Conservation (phyloP, 2,797 vertebrate species). For the Pipistrellus pygmaeus region DNA sequence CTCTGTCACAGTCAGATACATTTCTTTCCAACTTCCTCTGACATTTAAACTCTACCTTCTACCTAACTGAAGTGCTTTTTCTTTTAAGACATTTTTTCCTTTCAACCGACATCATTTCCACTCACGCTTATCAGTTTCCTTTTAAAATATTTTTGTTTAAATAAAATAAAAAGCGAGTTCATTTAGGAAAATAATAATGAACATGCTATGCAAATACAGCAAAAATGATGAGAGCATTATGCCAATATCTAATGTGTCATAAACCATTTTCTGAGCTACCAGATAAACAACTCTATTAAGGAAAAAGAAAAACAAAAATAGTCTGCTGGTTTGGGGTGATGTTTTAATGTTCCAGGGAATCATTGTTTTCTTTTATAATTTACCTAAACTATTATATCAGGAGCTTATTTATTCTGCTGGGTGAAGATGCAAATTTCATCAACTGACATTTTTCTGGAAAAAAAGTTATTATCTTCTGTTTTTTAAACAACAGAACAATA, state of each 20-base stretch:
- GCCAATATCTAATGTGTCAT: neutral
- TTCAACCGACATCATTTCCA: neutral
- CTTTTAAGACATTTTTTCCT: neutral
- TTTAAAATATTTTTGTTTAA: neutral
- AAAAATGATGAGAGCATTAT: neutral
- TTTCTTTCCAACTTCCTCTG: neutral
- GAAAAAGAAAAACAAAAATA: neutral
- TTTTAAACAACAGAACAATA: neutral
- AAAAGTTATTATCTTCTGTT: neutral
- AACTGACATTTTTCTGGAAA: neutral
- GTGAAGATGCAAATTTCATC: neutral
- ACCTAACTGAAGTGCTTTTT: neutral
- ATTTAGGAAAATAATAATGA: conserved; percentile 46
- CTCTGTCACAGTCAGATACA: neutral
- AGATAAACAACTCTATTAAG: neutral
- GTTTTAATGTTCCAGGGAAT: neutral
- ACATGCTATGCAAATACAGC: neutral
- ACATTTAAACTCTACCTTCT: neutral
- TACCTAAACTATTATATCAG: neutral
- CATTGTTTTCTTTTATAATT: neutral
- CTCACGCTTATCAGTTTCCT: neutral
- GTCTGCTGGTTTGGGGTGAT: neutral
- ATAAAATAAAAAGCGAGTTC: conserved; percentile 9
- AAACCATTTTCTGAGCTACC: neutral
- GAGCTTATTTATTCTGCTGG: neutral